A percentile compares a stretch with the other conserved stretches of the same genome.
Evolutionary conservation across 2,797 vertebrate genomes (phyloP).

Genomic region (Gobio occitaniae): DNA sequence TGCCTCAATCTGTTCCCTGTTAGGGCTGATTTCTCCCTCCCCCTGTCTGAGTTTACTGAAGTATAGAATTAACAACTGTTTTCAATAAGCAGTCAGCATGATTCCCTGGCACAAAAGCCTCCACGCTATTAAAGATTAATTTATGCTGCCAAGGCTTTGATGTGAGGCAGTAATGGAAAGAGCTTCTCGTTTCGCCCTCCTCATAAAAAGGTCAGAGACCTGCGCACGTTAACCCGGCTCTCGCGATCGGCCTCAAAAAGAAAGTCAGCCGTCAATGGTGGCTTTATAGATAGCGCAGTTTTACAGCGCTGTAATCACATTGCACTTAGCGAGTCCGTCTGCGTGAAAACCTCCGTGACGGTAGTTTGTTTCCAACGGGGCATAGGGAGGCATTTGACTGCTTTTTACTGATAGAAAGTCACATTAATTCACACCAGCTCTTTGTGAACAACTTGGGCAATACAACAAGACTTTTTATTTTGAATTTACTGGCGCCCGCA

Average conservation of each 20-base stretch:
- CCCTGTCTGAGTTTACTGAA: conserved; percentile 89
- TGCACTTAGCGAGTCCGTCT: conserved; percentile 29
- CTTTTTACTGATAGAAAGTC: conserved; percentile 37
- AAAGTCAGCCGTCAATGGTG: conserved; percentile 36
- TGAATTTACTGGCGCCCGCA: conserved; percentile 31
- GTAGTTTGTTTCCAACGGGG: conserved; percentile 41
- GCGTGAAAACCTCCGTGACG: conserved; percentile 19
- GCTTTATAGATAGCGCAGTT: conserved; percentile 40
- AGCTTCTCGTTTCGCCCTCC: conserved; percentile 43
- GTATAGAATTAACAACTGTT: conserved; percentile 98
- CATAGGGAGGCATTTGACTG: conserved; percentile 26
- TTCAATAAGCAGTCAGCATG: conserved; percentile 93
- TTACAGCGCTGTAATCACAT: conserved; percentile 37
- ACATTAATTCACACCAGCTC: conserved; percentile 53
- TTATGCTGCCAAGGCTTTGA: conserved; percentile 82
- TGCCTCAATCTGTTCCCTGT: conserved; percentile 94
- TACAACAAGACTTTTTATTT: conserved; percentile 44
- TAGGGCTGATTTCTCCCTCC: conserved; percentile 74
- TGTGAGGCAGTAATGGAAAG: conserved; percentile 65
- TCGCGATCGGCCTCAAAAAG: conserved; percentile 14
- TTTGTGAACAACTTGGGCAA: conserved; percentile 36
- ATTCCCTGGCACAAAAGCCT: conserved; percentile 81
- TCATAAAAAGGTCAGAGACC: conserved; percentile 55
- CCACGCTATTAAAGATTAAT: conserved; percentile 83
- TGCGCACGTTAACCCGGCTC: conserved; percentile 48